A percentile compares a stretch with the other conserved stretches of the same genome.
Evolutionary conservation across 1,140 invertebrate genomes (phyloP).

Genomic region (Lasioglossum baleicum): DNA sequence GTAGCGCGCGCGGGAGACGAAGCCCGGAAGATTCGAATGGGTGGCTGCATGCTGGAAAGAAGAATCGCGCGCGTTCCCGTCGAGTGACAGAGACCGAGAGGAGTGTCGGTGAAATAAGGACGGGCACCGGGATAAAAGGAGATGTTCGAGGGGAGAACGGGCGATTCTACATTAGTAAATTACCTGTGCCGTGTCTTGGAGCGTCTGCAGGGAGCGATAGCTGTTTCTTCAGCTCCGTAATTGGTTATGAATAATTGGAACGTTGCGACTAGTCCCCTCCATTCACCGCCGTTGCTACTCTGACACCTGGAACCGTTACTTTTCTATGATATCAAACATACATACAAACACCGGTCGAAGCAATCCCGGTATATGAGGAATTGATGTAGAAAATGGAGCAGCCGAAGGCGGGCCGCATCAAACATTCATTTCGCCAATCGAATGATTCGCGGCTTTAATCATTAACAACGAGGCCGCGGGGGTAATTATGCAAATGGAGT

Average conservation of each 20-base stretch:
- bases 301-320: not conserved
- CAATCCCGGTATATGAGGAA: not conserved
- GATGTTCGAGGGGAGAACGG: slow-evolving; percentile 5
- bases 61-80: not conserved
- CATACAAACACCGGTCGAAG: not conserved
- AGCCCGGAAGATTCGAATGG: not conserved
- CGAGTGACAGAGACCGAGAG: slow-evolving; percentile 10
- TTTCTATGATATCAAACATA: slow-evolving; percentile 5
- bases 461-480: too few species aligned
- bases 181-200: slow-evolving; percentile 49
- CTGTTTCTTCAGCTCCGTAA: slow-evolving; percentile 27
- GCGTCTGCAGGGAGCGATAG: slow-evolving; percentile 21
- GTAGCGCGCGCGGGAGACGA: not conserved
- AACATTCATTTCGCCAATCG: too few species aligned
- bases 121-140: slow-evolving; percentile 6
- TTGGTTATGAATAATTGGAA: slow-evolving; percentile 1
- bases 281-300: too few species aligned
- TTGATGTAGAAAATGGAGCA: too few species aligned
- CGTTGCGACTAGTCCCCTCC: not conserved
- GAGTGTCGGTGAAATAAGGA: slow-evolving; percentile 31
- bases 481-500: not conserved
- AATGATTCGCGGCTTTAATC: too few species aligned
- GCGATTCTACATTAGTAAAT: slow-evolving; percentile 73
- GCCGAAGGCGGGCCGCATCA: too few species aligned
- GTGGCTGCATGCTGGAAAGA: slow-evolving; percentile 30